Percentiles rank a stretch among this genome's conserved stretches.
Evolutionary conservation across 2,113 vertebrate species (phyloP).

Genomic region (Suncus etruscus): DNA sequence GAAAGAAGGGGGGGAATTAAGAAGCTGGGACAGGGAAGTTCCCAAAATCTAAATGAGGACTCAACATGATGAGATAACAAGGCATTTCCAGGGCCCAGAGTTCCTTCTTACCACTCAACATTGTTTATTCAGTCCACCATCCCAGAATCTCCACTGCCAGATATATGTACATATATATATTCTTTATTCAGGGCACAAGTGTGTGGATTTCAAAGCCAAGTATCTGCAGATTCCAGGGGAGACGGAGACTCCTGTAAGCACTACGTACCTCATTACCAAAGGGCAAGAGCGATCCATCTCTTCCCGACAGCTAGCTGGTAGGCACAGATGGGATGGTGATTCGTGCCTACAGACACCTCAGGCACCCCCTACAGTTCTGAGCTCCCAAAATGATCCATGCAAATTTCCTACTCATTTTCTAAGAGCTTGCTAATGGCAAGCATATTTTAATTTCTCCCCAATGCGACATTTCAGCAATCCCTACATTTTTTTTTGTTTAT

Average conservation of each 20-base stretch:
- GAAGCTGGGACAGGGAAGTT: background rate
- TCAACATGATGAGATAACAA: background rate
- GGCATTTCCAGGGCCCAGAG: background rate
- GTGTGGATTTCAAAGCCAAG: conserved; percentile 31
- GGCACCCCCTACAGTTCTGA: background rate
- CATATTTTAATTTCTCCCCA: conserved; percentile 68
- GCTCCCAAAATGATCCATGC: conserved; percentile 29
- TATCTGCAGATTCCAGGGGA: background rate
- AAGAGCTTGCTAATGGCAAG: conserved; percentile 38
- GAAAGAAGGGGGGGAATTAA: no score
- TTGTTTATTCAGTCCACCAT: background rate
- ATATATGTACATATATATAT: background rate
- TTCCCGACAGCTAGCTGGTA: background rate
- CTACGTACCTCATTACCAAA: background rate
- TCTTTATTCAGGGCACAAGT: conserved; percentile 33
- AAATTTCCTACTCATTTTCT: background rate
- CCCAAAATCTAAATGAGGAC: background rate
- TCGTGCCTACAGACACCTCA: background rate
- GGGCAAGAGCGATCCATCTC: conserved; percentile 2
- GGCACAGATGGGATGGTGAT: background rate
- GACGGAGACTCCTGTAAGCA: background rate
- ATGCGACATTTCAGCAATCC: conserved; percentile 21
- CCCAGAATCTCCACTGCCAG: background rate
- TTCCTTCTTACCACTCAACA: background rate
- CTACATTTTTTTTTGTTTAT: conserved; percentile 57